Base-by-base conservation (phyloP, 1,140 invertebrate species). In the Anagrus nilaparvatae region DNA sequence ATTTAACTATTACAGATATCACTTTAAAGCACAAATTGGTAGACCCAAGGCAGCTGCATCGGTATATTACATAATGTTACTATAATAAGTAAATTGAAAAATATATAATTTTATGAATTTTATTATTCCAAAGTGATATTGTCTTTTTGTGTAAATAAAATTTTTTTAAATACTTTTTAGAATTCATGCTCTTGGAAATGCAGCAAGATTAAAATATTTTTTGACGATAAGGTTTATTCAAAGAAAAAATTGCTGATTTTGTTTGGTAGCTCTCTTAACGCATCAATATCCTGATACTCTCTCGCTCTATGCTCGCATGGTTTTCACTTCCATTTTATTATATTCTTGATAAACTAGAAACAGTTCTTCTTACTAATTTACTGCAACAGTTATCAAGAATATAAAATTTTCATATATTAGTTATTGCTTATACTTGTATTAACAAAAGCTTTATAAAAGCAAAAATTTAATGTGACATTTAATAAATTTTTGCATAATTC, bases 201-300 rank as follows among this genome's bases (percentile, higher is more conserved):
- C n/a, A n/a, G n/a, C n/a, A n/a, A n/a, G n/a, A n/a, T n/a, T n/a
- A n/a, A n/a, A n/a, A n/a, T n/a, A 24, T 97, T 94, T 69, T 94
- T 97, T 68, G 87, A 95, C 53, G 83, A 97, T 1, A 95, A 89
- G 13, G 90, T 97, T 2, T 97, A 94, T 67, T 93, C 93, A 3
- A 94, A 96, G 65, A 93, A 94, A 56, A 91, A 96, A 64, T 70
- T 95, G 35, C 92, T 92, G 36, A 93, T 96, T 66, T 93, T 94
- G 62, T n/a, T 68, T 95, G 1, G 68, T 96, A 36, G 89, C 92
- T 12, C 70, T 97, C 14, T 67, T 97, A 29, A 94, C 91, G 27
- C 90, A 96, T 67, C 88, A 94, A 54, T 95, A 94, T 72, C 93
- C 93, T 2, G 89, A 95, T 59, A 80, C 85, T 1, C 36, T 86